Conservation (phyloP, 1,140 invertebrate species). For the Mesaphorura yosii region DNA sequence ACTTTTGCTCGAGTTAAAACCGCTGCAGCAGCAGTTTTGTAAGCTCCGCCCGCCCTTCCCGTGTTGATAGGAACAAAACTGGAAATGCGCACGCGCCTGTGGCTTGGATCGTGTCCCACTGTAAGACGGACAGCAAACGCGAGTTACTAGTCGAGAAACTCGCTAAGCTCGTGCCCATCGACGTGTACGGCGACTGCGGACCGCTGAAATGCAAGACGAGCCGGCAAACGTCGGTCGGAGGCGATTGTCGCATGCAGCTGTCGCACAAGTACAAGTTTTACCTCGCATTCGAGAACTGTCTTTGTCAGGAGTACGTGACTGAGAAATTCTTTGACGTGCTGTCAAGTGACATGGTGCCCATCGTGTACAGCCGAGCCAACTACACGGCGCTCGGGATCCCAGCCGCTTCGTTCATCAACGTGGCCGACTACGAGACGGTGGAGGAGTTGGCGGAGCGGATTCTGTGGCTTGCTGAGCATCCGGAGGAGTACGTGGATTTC, state of each 20-base stretch:
- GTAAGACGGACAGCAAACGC: conserved; percentile 37
- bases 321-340: conserved; percentile 34
- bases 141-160: conserved; percentile 41
- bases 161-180: conserved; percentile 39
- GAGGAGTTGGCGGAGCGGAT: conserved; percentile 35
- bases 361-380: conserved; percentile 33
- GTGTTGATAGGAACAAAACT: conserved; percentile 32
- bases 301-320: conserved; percentile 39
- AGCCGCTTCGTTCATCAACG: conserved; percentile 37
- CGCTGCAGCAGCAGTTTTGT: too few relatives aligned
- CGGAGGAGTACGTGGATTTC: conserved; percentile 33
- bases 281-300: conserved; percentile 37
- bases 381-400: conserved; percentile 35
- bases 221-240: background rate
- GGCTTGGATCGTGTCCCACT: conserved; percentile 45
- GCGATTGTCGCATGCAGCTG: conserved; percentile 19
- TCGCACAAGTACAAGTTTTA: conserved; percentile 35
- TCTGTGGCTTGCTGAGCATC: conserved; percentile 31
- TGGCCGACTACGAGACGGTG: conserved; percentile 32
- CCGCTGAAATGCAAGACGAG: conserved; percentile 14
- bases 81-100: too few relatives aligned
- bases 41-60: too few relatives aligned
- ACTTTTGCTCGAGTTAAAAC: too few relatives aligned
- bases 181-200: conserved; percentile 45
- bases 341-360: conserved; percentile 29